A percentile compares a stretch with the other conserved stretches of the same genome.
Conservation (phyloP, 2,797 vertebrate species). For the Catamblyrhynchus diadema region DNA sequence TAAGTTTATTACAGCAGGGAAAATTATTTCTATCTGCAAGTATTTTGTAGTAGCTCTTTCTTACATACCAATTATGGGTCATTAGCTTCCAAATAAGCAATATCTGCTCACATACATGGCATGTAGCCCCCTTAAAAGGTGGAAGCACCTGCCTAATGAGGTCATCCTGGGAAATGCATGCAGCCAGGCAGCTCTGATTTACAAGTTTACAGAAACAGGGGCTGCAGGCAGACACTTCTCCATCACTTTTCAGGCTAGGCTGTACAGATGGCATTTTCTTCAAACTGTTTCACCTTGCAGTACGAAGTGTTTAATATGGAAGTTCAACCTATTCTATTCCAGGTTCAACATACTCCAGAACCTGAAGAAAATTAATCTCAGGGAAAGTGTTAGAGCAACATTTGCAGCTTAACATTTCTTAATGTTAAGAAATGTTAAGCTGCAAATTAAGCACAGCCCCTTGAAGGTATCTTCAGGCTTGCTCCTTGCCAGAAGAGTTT, state of each 20-base stretch:
- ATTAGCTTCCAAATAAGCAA: not conserved
- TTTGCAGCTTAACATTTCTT: not conserved
- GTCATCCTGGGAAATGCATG: not conserved
- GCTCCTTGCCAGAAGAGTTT: not conserved
- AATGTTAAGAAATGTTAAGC: not conserved
- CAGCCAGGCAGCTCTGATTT: not conserved
- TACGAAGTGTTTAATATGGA: not conserved
- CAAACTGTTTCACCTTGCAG: not conserved
- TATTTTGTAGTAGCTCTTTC: not conserved
- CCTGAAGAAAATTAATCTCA: not conserved
- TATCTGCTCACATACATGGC: not conserved
- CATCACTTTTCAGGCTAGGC: not conserved
- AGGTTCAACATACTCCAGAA: not conserved
- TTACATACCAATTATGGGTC: not conserved
- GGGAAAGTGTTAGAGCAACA: not conserved
- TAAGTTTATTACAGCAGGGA: not conserved
- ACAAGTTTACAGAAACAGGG: not conserved
- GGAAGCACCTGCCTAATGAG: not conserved
- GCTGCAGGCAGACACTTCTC: not conserved
- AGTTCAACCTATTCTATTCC: constrained; percentile 14
- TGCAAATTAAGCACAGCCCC: not conserved
- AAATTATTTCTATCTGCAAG: not conserved
- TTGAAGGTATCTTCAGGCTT: not conserved
- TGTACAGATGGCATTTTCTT: constrained; percentile 12
- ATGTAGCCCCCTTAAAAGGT: not conserved